Percentiles rank a stretch among this genome's conserved stretches.
Conservation (phyloP, 2,888 invertebrate genomes). For the Eucera pruinosa region DNA sequence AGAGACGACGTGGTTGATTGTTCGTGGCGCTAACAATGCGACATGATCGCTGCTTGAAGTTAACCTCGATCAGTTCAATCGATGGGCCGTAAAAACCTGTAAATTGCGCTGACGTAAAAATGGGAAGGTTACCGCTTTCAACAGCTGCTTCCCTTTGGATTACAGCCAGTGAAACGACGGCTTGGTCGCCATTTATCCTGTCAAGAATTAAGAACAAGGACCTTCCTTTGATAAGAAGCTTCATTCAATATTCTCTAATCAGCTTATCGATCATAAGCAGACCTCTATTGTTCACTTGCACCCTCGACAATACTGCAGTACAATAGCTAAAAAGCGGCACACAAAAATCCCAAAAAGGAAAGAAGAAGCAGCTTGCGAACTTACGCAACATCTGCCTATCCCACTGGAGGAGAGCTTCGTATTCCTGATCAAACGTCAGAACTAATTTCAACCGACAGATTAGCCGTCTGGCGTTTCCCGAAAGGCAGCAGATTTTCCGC, state of each 20-base stretch:
- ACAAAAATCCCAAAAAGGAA: constrained; percentile 2
- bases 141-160: constrained; percentile 49
- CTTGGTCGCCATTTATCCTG: no score
- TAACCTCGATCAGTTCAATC: constrained; percentile 48
- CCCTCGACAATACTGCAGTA: background rate
- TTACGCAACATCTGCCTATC: constrained; percentile 47
- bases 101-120: constrained; percentile 52
- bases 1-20: constrained; percentile 29
- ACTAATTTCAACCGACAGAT: constrained; percentile 48
- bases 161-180: constrained; percentile 30
- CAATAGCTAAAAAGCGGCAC: background rate
- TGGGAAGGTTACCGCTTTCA: constrained; percentile 8
- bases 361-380: constrained; percentile 9
- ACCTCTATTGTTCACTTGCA: background rate
- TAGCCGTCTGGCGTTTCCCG: constrained; percentile 43
- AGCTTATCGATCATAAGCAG: constrained; percentile 16
- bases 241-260: constrained; percentile 6
- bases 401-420: background rate
- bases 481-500: constrained; percentile 52
- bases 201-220: background rate
- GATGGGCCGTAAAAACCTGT: constrained; percentile 51
- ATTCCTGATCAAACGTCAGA: constrained; percentile 42
- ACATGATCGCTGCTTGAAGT: constrained; percentile 33
- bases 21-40: constrained; percentile 20
- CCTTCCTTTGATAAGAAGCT: background rate